Base-by-base conservation (phyloP, 2,797 vertebrate species). In the Parotocinclus haroldoi region DNA sequence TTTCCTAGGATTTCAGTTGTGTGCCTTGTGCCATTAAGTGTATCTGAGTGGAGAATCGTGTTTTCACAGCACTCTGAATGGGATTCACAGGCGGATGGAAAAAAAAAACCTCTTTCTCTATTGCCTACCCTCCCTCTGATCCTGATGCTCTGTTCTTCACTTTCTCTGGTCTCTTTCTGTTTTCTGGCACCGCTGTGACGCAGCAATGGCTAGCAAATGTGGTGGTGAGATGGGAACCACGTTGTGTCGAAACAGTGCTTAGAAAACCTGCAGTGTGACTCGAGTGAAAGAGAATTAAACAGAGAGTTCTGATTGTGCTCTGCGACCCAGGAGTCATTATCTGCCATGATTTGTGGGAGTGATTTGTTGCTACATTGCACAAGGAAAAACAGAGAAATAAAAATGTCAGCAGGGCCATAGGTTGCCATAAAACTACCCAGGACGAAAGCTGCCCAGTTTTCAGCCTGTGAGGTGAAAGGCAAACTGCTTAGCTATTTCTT, bases 1-100 rank as follows among this genome's bases (percentile, higher is more conserved):
- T 89, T 83, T 87, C 86, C 85, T 86, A 79, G 83, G 84, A 83
- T 84, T 72, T 77, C 84, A 77, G 88, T 87, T 84, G 85, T 83
- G 82, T 86, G 87, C 85, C 83, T 82, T 84, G 83, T 82, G 84
- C 85, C 83, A 84, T 87, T 79, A 84, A 84, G 84, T 84, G 86
- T 86, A 86, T 89, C 87, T 88, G 79, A 75, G 69, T 82, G 54
- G 71, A 89, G 87, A 89, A 91, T 88, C 82, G 86, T 85, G 88
- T 89, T 91, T 89, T 90, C 87, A 89, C 84, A 80, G 78, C 79
- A 38, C 75, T 73, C 80, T 88, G 85, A 90, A 91, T 89, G 85
- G 84, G 88, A 90, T 88, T 89, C 87, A 83, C 84, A 81, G 84
- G 79, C 85, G 81, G 84, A 86, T 83, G 84, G 83, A 83, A 77